Base-by-base conservation (phyloP, 2,797 vertebrate genomes). In the Coluber constrictor region DNA sequence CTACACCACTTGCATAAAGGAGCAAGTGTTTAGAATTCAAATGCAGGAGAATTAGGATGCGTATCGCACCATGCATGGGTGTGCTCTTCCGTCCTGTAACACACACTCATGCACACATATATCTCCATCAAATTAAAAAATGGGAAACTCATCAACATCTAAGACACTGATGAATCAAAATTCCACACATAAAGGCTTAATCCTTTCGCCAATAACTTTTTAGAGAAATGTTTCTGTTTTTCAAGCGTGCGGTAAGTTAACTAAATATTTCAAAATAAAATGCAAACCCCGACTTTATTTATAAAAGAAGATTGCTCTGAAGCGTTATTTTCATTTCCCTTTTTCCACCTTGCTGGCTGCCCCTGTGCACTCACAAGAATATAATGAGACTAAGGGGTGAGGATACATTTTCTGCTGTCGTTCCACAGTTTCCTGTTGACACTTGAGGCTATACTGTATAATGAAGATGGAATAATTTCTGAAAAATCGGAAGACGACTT, bases 231-330 rank as follows among this genome's bases (percentile, higher is more conserved):
- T 51, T 55, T 51, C 7, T 87, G 8, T 32, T 15, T 95, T 93
- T 87, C 61, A 91, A n/a, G 89, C 57, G 54, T 94, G 90, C 92
- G 87, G 79, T 74, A 95, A 96, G 91, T 93, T 90, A 94, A 95
- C 88, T 90, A 89, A 43, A 92, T 79, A 90, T 95, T 95, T 95
- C 37, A 94, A 95, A 86, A 96, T 93, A 93, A 87, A 95, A 79
- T 96, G 92, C 43, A 37, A 20, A 90, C 94, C 79, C 51, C 90
- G 10, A 87, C 4, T 90, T 55, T 6, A 88, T 7, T 70, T 94
- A 90, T 92, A 95, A 95, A 95, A 95, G 43, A 87, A 4, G 60
- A 92, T 93, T 91, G 43, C 90, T 93, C 89, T 94, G 92, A 29
- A 94, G 95, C 87, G 16, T 87, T 90, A 9, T 16, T 5, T 32